phyloP scores from a whole-genome alignment of 2,797 vertebrate species.

The Huso huso region DNA sequence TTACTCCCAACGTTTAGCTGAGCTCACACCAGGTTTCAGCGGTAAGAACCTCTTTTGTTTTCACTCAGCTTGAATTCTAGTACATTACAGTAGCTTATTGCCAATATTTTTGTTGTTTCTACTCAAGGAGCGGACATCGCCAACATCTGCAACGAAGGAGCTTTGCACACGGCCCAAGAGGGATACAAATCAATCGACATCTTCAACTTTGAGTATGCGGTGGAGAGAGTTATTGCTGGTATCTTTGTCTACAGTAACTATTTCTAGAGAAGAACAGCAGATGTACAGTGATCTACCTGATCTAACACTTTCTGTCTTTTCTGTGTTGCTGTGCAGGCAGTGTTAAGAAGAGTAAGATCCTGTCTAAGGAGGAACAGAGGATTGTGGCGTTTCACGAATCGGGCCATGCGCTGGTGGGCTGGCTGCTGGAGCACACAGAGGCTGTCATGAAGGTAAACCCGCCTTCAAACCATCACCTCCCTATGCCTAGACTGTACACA shows the following conservation, averaged over 20 bases:
- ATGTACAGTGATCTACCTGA: too few relatives aligned
- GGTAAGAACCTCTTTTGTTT: constrained; percentile 50
- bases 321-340: constrained; percentile 63
- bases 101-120: constrained; percentile 15
- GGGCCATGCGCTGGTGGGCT: constrained; percentile 85
- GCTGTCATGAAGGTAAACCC: constrained; percentile 84
- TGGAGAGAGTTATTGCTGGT: constrained; percentile 93
- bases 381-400: constrained; percentile 91
- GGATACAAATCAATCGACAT: constrained; percentile 85
- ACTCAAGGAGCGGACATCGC: constrained; percentile 90
- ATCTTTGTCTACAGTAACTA: neutral
- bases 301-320: neutral
- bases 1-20: constrained; percentile 87
- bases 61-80: neutral
- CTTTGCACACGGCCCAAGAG: constrained; percentile 89
- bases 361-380: constrained; percentile 86
- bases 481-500: too few relatives aligned
- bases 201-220: constrained; percentile 86
- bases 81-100: neutral
- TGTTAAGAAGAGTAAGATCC: constrained; percentile 84
- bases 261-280: neutral
- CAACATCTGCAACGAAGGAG: constrained; percentile 94
- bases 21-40: constrained; percentile 92
- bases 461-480: too few relatives aligned
- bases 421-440: constrained; percentile 94